phyloP scores from a whole-genome alignment of 2,797 vertebrate species.

The Semaprochilodus insignis region DNA sequence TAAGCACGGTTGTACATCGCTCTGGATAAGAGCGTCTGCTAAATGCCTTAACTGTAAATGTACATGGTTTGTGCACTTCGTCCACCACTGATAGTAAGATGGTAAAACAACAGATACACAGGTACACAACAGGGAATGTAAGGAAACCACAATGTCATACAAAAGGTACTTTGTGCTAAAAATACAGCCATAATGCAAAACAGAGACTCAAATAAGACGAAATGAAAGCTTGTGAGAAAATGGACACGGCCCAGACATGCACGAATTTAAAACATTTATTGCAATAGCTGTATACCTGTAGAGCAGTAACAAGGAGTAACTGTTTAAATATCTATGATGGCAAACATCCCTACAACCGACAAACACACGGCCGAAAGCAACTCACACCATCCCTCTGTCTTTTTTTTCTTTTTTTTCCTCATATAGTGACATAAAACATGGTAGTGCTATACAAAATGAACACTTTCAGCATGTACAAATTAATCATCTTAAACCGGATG shows the following conservation, averaged over 20 bases:
- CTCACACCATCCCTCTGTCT: conserved; percentile 88
- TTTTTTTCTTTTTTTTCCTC: conserved; percentile 53
- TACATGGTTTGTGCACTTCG: too few species aligned
- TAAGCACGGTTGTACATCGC: too few species aligned
- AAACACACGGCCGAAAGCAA: conserved; percentile 96
- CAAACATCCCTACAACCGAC: conserved; percentile 97
- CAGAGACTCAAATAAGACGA: background rate
- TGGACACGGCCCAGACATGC: conserved; percentile 72
- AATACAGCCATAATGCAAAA: background rate
- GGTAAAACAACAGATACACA: too few species aligned
- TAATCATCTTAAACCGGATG: conserved; percentile 78
- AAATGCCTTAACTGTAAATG: too few species aligned
- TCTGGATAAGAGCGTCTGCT: too few species aligned
- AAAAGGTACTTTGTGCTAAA: background rate
- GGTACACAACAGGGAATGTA: too few species aligned
- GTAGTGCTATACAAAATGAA: conserved; percentile 92
- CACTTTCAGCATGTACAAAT: conserved; percentile 86
- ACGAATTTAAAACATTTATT: conserved; percentile 99
- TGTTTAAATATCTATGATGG: conserved; percentile 98
- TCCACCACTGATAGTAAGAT: too few species aligned
- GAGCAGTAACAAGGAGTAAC: conserved; percentile 98
- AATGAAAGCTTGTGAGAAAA: conserved; percentile 34
- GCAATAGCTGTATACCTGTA: conserved; percentile 98
- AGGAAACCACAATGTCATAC: too few species aligned
- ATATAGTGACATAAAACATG: conserved; percentile 89